Conservation (phyloP, 2,888 invertebrate species). For the Dinocampus coccinellae region DNA sequence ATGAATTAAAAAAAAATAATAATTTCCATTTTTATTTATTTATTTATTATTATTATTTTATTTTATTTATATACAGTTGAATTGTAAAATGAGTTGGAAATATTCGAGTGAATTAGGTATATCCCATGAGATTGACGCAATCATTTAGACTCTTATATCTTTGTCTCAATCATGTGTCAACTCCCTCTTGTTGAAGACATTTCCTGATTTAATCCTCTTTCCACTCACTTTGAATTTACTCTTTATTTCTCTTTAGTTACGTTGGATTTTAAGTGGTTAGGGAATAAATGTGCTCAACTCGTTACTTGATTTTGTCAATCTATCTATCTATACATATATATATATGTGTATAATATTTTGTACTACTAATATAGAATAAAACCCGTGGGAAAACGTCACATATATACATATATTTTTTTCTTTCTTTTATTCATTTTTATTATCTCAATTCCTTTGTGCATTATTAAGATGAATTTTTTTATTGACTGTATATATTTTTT, state of each 20-base stretch:
- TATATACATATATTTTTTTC: no score
- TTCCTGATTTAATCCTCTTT: background rate
- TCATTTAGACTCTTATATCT: slow-evolving; percentile 26
- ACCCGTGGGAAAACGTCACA: background rate
- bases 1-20: background rate
- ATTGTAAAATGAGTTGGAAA: background rate
- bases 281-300: background rate
- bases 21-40: background rate
- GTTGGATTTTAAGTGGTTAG: background rate
- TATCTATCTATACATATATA: background rate
- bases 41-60: background rate
- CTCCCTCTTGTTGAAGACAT: background rate
- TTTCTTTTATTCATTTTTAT: no score
- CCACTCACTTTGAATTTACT: background rate
- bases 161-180: background rate
- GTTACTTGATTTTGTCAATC: background rate
- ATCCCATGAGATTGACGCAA: slow-evolving; percentile 24
- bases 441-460: background rate
- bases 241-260: background rate
- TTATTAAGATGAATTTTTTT: background rate
- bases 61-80: background rate
- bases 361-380: no score
- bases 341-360: background rate
- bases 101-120: background rate
- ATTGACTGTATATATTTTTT: background rate